phyloP scores from a whole-genome alignment of 2,113 vertebrate species.

The Probosciger aterrimus region DNA sequence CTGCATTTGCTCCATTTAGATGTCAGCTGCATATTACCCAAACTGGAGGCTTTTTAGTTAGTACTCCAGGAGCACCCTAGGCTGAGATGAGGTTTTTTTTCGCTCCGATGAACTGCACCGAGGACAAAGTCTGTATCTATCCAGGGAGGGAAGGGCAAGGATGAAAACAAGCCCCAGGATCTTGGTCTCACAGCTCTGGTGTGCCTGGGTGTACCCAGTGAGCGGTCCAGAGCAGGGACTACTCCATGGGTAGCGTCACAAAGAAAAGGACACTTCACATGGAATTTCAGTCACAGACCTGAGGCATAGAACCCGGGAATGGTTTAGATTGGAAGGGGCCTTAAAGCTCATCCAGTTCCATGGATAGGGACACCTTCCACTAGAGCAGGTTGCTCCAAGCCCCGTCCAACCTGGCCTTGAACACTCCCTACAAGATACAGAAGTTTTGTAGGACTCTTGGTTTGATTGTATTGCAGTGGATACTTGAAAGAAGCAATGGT shows the following conservation, averaged over 20 bases:
- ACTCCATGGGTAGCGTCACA: not conserved
- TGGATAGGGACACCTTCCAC: not conserved
- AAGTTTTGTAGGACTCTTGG: not conserved
- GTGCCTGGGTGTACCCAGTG: not conserved
- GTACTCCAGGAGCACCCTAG: not conserved
- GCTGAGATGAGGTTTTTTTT: not conserved
- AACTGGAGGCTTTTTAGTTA: not conserved
- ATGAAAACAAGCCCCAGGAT: accelerated
- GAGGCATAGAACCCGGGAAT: not conserved
- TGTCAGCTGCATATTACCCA: not conserved
- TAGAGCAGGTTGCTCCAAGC: not conserved
- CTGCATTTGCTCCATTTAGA: not conserved
- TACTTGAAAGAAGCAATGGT: not conserved
- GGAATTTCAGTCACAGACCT: not conserved
- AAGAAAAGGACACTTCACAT: not conserved
- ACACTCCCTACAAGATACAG: not conserved
- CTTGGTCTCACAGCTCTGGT: not conserved
- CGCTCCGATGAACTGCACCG: not conserved
- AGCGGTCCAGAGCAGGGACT: not conserved
- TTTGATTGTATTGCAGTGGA: not conserved
- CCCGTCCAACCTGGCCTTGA: not conserved
- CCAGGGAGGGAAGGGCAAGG: not conserved
- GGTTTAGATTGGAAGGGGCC: not conserved
- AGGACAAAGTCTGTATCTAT: not conserved
- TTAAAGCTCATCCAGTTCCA: not conserved